Percentiles rank a stretch among this genome's conserved stretches.
Evolutionary conservation across 2,797 vertebrate species (phyloP).

Genomic region (Cuculus canorus): DNA sequence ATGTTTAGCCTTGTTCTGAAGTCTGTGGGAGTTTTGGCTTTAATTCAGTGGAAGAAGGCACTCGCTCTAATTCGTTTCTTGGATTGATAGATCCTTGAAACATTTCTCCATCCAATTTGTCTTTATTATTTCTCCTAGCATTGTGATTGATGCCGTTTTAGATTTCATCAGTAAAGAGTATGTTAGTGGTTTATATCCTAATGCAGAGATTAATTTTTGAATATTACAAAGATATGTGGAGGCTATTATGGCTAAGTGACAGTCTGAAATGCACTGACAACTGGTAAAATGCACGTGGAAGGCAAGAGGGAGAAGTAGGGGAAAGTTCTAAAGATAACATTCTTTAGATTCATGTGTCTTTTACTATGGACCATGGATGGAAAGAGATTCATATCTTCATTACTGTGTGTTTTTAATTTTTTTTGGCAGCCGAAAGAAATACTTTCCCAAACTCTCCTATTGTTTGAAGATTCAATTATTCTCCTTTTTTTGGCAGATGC

Average conservation of each 20-base stretch:
- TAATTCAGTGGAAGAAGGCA: neutral
- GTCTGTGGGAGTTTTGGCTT: neutral
- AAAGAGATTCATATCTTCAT: conserved; percentile 52
- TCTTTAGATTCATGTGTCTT: conserved; percentile 34
- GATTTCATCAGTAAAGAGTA: neutral
- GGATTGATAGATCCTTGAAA: neutral
- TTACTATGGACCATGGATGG: neutral
- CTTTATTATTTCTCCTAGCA: neutral
- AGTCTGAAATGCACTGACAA: neutral
- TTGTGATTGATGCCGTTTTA: neutral
- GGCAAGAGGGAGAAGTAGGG: neutral
- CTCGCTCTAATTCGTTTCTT: neutral
- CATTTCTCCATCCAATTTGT: neutral
- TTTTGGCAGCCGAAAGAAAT: conserved; percentile 43
- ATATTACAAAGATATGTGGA: neutral
- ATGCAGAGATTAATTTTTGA: neutral
- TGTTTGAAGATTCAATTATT: conserved; percentile 50
- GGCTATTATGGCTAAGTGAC: neutral
- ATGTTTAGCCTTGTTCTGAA: neutral
- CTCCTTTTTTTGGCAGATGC: neutral
- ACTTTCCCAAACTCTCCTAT: conserved; percentile 21
- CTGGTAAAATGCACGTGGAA: neutral
- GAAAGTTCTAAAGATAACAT: conserved; percentile 42
- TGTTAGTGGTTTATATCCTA: neutral
- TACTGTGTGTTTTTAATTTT: conserved; percentile 27